Conservation (phyloP, 2,113 vertebrate genomes). For the Cairina moschata region DNA sequence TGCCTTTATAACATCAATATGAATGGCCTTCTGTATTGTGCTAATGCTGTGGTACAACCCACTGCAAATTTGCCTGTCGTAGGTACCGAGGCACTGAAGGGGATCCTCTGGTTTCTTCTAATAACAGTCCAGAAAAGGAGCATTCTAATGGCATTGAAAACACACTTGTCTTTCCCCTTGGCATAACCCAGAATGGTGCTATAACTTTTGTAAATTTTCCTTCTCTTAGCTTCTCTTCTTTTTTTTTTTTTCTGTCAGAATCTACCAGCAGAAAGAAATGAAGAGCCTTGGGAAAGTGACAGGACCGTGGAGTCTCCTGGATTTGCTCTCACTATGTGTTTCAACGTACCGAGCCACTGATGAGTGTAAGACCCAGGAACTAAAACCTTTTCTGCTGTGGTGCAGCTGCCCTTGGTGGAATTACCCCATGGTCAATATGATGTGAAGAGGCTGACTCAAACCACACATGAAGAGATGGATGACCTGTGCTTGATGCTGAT, state of each 20-base stretch:
- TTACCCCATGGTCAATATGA: background rate
- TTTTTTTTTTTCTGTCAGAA: background rate
- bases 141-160: background rate
- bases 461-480: background rate
- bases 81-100: background rate
- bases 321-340: background rate
- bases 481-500: background rate
- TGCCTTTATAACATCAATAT: background rate
- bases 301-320: background rate
- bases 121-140: background rate
- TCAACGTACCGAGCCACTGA: background rate
- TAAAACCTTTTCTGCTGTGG: background rate
- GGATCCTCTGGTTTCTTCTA: background rate
- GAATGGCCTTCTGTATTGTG: background rate
- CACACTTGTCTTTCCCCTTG: fast-evolving
- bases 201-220: background rate
- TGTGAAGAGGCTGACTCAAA: background rate
- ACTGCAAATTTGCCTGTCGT: background rate
- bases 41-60: background rate
- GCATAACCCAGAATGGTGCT: background rate
- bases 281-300: background rate
- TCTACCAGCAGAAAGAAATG: background rate
- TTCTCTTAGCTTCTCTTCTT: background rate
- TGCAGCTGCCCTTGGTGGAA: background rate
- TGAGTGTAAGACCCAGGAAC: background rate